Evolutionary conservation across 1,140 invertebrate genomes (phyloP), one percentile per base, ranked within the genome.

Genomic region (Cotesia typhae): DNA sequence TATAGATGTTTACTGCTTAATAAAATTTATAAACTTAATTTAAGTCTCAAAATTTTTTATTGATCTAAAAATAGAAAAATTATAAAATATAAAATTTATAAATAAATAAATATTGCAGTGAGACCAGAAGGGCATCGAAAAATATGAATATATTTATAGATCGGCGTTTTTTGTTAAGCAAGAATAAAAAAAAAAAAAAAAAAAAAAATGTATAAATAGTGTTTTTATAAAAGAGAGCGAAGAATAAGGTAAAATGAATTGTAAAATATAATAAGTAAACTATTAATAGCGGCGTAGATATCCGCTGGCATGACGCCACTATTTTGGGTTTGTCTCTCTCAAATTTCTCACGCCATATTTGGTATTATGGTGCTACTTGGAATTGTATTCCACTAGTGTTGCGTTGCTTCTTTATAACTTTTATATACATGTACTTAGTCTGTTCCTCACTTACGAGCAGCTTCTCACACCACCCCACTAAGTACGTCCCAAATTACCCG

Each of bases 331-430:
- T 67, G 63, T 72, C 64, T 84, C 83, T 85, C 83, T 85, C 83
- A 85, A 84, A 85, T 85, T 85, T 85, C 83, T 84, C 82, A 84
- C 81, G 76, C 83, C 83, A 84, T 85, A 85, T 85, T 85, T 83
- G 83, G 83, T 74, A 83, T 85, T 85, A 84, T 83, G 79, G 74
- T 76, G 55, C 57, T 65, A 66, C 70, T 65, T 51, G 28, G 52
- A 53, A 71, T 71, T 64, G 53, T 60, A 67, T 64, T 65, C 41
- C 59, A 17, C 17, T 41, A 59, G 41, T 47, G 10, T 47, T 60
- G 53, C 41, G 20, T 59, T 69, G 69, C 66, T 69, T 73, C 66
- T 68, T 73, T 69, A 68, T 69, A 73, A 65, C 67, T 37, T 61
- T 59, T 6, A 47, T 9, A 47, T 47, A 47, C 41, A 47, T 47